Evolutionary conservation across 2,113 vertebrate species (phyloP), one percentile per base, ranked within the genome.

Genomic region (Pygoscelis antarcticus): DNA sequence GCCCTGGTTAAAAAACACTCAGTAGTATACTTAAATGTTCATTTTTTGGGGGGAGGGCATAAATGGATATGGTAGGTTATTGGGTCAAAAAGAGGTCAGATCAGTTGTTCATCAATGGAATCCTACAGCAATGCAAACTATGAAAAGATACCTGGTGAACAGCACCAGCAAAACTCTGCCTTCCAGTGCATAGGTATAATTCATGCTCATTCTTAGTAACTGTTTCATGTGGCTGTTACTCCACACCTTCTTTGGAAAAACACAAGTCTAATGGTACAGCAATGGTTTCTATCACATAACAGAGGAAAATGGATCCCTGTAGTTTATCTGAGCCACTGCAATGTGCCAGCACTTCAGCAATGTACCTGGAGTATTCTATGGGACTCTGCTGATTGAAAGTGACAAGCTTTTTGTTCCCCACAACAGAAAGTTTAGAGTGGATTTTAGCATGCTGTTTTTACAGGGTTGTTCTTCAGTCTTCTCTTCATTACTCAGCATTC

Each of bases 21-120:
- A 20, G 8, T 42, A 60, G 18, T 57, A 30, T 27, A 49, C 12
- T 69, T 69, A 61, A 27, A 61, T 8, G 2, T 14, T 64, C 19
- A 14, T 4, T 21, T 16, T 10, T 44, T n/a, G 2, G 3, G 2
- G 13, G 15, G 5, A 11, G 5, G 20, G 9, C 26, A 32, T 29
- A 83, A 93, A 38, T 36, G 6, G 4, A 36, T 65, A 15, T 25
- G 26, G n/a, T 27, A 74, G 3, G 34, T 65, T 60, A 60, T 69
- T 68, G 32, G 40, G 5, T 46, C 52, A 68, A 76, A 90, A 68
- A 36, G 11, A 49, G 14, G 13, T 70, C 58, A 55, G 25, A 13
- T 30, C 12, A 51, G 16, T 25, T 21, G 16, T 32, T 80, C 46
- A 27, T 51, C 18, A 15, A 10, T 47, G 18, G 47, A 75, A 79